Conservation (phyloP, 2,113 vertebrate genomes). For the Larimichthys polyactis region DNA sequence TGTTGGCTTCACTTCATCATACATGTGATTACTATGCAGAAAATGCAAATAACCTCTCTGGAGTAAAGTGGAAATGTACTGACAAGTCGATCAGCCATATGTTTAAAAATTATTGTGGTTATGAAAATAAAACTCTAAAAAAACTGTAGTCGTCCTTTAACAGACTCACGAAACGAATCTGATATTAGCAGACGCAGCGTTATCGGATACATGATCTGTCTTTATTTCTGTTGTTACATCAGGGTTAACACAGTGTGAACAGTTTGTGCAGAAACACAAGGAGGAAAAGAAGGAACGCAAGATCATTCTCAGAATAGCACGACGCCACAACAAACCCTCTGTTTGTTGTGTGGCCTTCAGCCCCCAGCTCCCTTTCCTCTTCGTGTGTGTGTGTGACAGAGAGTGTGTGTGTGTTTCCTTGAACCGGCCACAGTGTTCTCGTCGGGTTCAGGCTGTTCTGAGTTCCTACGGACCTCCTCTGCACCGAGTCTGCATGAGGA, state of each 20-base stretch:
- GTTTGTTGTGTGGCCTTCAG: slow-evolving; percentile 56
- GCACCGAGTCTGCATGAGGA: slow-evolving; percentile 5
- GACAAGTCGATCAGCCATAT: background rate
- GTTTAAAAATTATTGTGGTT: background rate
- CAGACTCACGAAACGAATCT: background rate
- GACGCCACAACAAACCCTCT: slow-evolving; percentile 52
- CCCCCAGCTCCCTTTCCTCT: slow-evolving; percentile 30
- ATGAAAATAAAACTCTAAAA: background rate
- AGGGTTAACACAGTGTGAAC: slow-evolving; percentile 10
- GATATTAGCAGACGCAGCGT: slow-evolving; percentile 21
- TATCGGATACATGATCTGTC: background rate
- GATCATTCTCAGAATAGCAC: slow-evolving; percentile 70
- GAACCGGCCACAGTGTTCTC: slow-evolving; percentile 49
- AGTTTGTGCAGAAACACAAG: slow-evolving; percentile 28
- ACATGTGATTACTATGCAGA: background rate
- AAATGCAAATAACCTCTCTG: background rate
- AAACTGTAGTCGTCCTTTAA: background rate
- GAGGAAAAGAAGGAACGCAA: slow-evolving; percentile 24
- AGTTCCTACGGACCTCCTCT: slow-evolving; percentile 28
- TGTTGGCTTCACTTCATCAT: too few relatives aligned
- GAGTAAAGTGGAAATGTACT: too few relatives aligned
- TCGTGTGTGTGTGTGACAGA: background rate
- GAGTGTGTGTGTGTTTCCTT: slow-evolving; percentile 28
- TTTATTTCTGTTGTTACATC: slow-evolving; percentile 22
- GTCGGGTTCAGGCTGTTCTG: slow-evolving; percentile 43